Evolutionary conservation across 92 coral and sea anemone genomes (phyloP), one percentile per base, ranked within the genome.

Genomic region (Scolanthus callimorphus): DNA sequence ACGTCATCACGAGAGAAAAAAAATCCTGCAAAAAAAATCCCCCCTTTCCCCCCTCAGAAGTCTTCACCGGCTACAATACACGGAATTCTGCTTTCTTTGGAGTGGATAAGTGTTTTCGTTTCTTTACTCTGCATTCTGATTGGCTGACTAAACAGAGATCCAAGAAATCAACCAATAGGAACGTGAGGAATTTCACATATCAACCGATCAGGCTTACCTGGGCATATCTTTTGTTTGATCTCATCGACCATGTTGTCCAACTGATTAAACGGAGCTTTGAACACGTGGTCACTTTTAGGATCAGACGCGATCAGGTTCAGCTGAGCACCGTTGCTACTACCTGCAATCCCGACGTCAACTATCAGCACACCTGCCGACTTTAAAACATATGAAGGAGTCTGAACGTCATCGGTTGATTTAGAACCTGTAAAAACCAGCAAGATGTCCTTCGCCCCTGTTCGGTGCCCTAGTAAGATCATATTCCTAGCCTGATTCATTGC

Each of bases 391-490:
- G 86, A 59, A 31, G 86, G 81, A 11, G 12, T 55, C 15, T 54
- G 29, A 10, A 80, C 64, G 2, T 54, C 49, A 29, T 80, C 86
- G 37, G 51, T 13, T 21, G 58, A 73, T 1, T 49, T 29, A 2
- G 77, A 81, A 38, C 69, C 86, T 3, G 86, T 80, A 30, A 80
- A 25, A 6, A 86, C 67, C 17, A 86, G 50, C 6, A 86, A 76
- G 2, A 77, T 66, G 25, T 63, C 48, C 4, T 76, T 74, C 1
- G 53, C 70, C 27, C 76, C 74, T 8, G 62, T 74, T 20, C 88
- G 78, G 1, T 82, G 79, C 21, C 39, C 70, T 27, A 54, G 66
- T 56, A 86, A 76, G 37, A 86, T 37, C 0, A 27, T 37, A 11
- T 63, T 55, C 29, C 62, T 70, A 44, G 71, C 84, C 34, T 38